Base-by-base conservation (phyloP, 2,888 invertebrate genomes). In the Ophioninae sp. region DNA sequence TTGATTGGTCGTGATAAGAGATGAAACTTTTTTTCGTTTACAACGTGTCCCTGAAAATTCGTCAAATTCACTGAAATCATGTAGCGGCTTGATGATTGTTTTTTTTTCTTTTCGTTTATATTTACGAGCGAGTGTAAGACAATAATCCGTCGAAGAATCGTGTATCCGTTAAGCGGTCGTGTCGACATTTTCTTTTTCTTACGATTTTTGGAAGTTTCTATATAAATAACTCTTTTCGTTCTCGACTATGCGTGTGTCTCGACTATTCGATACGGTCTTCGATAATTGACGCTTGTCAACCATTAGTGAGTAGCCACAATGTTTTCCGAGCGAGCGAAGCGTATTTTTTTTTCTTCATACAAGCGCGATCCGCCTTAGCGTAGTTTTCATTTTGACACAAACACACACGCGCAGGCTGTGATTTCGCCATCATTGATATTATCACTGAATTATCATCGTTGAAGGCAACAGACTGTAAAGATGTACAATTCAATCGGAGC, bases 401-500 rank as follows among this genome's bases (percentile, higher is more conserved):
- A 39, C 50, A 70, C 68, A 37, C 37, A 39, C 59, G 21, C 65
- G 39, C 68, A 73, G 68, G 73, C 73, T 73, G 74, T 73, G 73
- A 30, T 23, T 50, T 50, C 50, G 50, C 59, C 44, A 68, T 73
- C 44, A 73, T 68, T 74, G 73, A 73, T 74, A 68, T 68, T 73
- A 74, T 17, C 61, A 67, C 41, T 39, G 57, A 17, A 65, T 79
- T 61, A 73, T 65, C 67, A 61, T 79, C 37, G 61, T 67, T 59
- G 69, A 61, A 69, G 68, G 44, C 21, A 44, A 44, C n/a, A 30
- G 39, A 61, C 68, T 61, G 56, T 69, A 62, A 70, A 70, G 57
- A 69, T 57, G 50, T 50, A 75, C 44, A 20, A 74, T 73, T 68
- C 65, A 75, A 73, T 83, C 50, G 59, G 77, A 83, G 68, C 81